Base-by-base conservation (phyloP, 2,113 vertebrate genomes). In the Paralichthys olivaceus region DNA sequence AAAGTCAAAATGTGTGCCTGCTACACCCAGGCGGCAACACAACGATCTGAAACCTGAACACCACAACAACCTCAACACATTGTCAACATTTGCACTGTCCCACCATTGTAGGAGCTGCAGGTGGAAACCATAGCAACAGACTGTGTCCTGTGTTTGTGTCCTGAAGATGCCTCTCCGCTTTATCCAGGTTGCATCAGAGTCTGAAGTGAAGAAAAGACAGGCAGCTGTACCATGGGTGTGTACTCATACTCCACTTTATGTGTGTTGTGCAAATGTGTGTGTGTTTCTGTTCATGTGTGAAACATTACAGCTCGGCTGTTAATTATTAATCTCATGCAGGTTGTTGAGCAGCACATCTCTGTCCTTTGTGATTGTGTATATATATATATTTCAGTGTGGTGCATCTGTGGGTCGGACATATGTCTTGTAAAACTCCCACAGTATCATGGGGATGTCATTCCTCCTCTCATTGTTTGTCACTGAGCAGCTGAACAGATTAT, bases 41-140 rank as follows among this genome's bases (percentile, higher is more conserved):
- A 1, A 5, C 9, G n/a, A 26, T 45, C 29, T 71, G 58, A 64
- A 15, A 32, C 45, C 60, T 62, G 47, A 72, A 77, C 0, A 12
- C 19, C 56, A 68, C 22, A 26, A 47, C 54, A 64, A 63, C 34
- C 55, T 29, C 15, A 3, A 32, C 8, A 26, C 14, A 47, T 17
- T 14, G 7, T 68, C 63, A 58, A 64, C 55, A 9, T 19, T 64
- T 55, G 22, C 32, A 23, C 23, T 28, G 25, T 75, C 61, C 68
- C 28, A 58, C 53, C 11, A 66, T 12, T 25, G 37, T 40, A 22
- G 72, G 49, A 69, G 61, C 72, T 55, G 57, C 32, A 69, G 40
- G 47, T 34, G 28, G 84, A 87, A 73, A 86, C 85, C 84, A 89
- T 80, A 84, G 84, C 78, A 91, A 91, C 90, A 74, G 69, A 67